Percentiles rank a stretch among this genome's conserved stretches.
These are phyloP conservation scores for Butorides virescens DNA, from an alignment of 2,113 vertebrate species.

Conservation along the genomic window DNA sequence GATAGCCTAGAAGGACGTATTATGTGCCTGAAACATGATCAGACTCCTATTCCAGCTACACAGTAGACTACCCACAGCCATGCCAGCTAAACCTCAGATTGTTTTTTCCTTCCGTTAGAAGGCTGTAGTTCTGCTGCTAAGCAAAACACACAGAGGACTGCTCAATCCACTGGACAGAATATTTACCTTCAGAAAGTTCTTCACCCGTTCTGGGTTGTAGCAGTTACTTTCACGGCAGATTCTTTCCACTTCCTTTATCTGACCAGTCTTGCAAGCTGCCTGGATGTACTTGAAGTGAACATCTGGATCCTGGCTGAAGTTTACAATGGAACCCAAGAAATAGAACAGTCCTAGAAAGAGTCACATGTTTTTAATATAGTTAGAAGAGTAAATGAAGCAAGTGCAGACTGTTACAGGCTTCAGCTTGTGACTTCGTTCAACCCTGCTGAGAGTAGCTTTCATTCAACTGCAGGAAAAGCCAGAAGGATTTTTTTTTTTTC, in stretches of 20 bases:
- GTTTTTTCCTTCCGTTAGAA: background rate
- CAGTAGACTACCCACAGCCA: background rate
- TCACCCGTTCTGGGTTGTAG: constrained; percentile 89
- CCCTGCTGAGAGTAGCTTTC: background rate
- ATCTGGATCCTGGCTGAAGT: constrained; percentile 94
- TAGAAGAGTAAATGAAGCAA: background rate
- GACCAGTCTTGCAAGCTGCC: constrained; percentile 92
- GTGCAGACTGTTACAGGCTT: background rate
- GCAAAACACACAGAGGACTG: background rate
- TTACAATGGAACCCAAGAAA: constrained; percentile 93
- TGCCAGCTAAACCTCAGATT: background rate
- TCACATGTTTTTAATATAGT: background rate
- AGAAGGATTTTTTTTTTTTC: background rate
- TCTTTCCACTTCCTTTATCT: constrained; percentile 94
- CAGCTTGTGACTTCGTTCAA: background rate
- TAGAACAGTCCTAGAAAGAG: constrained; percentile 86
- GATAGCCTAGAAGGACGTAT: background rate
- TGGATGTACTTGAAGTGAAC: constrained; percentile 96
- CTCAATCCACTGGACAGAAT: background rate
- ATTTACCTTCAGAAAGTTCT: constrained; percentile 91
- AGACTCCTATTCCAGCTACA: background rate
- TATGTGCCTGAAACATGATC: background rate
- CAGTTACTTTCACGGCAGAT: constrained; percentile 93
- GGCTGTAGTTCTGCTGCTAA: background rate
- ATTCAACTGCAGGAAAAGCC: background rate